Evolutionary conservation across 2,113 vertebrate genomes (phyloP).

Genomic region (Urocitellus parryii): DNA sequence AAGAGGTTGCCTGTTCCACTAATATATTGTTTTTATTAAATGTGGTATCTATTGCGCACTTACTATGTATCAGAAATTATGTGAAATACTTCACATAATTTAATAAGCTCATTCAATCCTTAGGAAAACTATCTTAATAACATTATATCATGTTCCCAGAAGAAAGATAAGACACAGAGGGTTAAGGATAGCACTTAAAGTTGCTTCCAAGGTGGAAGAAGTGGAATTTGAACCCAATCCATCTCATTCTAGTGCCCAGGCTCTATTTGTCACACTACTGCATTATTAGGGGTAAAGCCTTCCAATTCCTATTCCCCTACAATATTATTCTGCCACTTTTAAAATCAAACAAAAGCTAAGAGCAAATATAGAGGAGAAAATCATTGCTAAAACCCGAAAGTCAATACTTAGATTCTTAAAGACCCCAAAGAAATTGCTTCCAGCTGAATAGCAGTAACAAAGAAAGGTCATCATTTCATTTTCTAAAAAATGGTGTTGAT

Average conservation of each 20-base stretch:
- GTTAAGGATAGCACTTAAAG: neutral
- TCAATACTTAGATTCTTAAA: slow-evolving; percentile 28
- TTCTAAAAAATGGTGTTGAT: slow-evolving; percentile 1
- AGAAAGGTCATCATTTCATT: slow-evolving; percentile 2
- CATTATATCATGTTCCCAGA: neutral
- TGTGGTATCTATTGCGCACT: neutral
- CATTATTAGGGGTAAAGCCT: neutral
- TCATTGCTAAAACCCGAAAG: slow-evolving; percentile 18
- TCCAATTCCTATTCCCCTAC: neutral
- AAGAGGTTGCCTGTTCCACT: neutral
- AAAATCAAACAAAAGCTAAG: slow-evolving; percentile 3
- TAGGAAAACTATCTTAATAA: neutral
- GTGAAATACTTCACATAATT: slow-evolving; percentile 21
- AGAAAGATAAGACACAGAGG: neutral
- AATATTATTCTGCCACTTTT: neutral
- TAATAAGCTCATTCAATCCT: neutral
- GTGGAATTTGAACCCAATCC: neutral
- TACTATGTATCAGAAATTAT: neutral
- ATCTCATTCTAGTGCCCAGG: neutral
- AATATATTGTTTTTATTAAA: neutral
- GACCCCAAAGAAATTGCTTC: neutral
- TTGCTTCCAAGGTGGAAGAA: neutral
- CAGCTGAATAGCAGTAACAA: neutral
- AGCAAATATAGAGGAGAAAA: neutral
- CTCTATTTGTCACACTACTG: neutral